A percentile compares a stretch with the other conserved stretches of the same genome.
Conservation (phyloP, 2,113 vertebrate species). For the Oncorhynchus mykiss region DNA sequence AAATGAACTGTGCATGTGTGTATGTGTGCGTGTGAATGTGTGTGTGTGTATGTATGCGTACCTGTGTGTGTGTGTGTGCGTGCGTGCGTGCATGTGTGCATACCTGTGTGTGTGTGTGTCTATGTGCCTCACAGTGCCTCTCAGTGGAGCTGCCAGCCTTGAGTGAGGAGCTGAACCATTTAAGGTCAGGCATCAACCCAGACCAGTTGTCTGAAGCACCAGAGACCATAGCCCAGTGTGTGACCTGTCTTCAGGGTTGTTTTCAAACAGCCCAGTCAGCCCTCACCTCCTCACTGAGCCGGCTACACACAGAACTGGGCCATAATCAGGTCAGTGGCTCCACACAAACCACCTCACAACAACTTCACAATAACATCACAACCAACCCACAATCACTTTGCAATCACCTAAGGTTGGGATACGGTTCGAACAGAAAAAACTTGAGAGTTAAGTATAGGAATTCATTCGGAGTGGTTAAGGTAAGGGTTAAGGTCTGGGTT, state of each 20-base stretch:
- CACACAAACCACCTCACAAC: background rate
- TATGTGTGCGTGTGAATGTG: accelerated
- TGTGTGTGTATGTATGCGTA: background rate
- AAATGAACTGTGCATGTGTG: background rate
- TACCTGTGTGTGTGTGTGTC: too few relatives aligned
- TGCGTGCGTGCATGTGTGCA: accelerated
- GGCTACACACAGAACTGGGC: conserved; percentile 68
- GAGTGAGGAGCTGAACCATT: conserved; percentile 71
- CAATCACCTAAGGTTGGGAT: too few relatives aligned
- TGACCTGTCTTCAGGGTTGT: conserved; percentile 68
- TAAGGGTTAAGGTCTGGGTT: too few relatives aligned
- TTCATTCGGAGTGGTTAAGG: too few relatives aligned
- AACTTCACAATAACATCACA: background rate
- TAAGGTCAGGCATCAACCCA: conserved; percentile 60
- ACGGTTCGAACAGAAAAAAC: too few relatives aligned
- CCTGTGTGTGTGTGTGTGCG: too few relatives aligned
- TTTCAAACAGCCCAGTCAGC: conserved; percentile 64
- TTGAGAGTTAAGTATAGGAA: too few relatives aligned
- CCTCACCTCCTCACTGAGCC: conserved; percentile 61
- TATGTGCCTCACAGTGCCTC: conserved; percentile 44
- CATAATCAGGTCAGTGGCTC: background rate
- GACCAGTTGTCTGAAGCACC: conserved; percentile 38
- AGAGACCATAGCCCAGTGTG: conserved; percentile 66
- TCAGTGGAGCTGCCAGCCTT: conserved; percentile 61
- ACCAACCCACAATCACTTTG: too few relatives aligned